Evolutionary conservation across 2,113 vertebrate species (phyloP).

Genomic region (Pterocles gutturalis): DNA sequence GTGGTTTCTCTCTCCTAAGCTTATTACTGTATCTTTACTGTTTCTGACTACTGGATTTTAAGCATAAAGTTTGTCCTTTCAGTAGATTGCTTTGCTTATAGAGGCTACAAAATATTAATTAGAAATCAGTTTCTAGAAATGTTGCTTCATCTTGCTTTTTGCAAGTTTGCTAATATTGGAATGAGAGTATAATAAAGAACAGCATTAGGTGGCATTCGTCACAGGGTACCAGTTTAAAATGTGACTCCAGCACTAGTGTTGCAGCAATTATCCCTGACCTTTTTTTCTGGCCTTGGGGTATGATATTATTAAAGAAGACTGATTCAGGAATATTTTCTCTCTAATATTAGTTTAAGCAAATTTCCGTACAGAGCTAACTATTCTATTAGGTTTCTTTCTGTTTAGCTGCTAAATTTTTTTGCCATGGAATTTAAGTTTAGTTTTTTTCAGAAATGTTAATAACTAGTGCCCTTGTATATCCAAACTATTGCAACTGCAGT

Average conservation of each 20-base stretch:
- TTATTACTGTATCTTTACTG: background rate
- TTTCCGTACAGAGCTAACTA: slow-evolving; percentile 37
- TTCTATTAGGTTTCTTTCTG: background rate
- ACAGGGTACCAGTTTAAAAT: slow-evolving; percentile 6
- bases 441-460: slow-evolving; percentile 64
- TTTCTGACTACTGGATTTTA: background rate
- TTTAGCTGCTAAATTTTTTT: slow-evolving; percentile 47
- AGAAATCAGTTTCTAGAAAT: background rate
- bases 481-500: slow-evolving; percentile 52
- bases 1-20: background rate
- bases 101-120: background rate
- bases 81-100: background rate
- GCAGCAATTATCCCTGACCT: slow-evolving; percentile 73
- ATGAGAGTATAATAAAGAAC: background rate
- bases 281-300: slow-evolving; percentile 58
- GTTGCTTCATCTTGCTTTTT: background rate
- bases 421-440: slow-evolving; percentile 28
- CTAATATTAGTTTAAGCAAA: slow-evolving; percentile 69
- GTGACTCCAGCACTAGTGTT: slow-evolving; percentile 24
- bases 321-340: slow-evolving; percentile 66
- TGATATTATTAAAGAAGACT: slow-evolving; percentile 53
- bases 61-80: background rate
- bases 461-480: slow-evolving; percentile 48
- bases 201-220: slow-evolving; percentile 29
- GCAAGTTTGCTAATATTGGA: background rate